phyloP scores from a whole-genome alignment of 2,888 invertebrate genomes.

The Steinernema scapterisci region DNA sequence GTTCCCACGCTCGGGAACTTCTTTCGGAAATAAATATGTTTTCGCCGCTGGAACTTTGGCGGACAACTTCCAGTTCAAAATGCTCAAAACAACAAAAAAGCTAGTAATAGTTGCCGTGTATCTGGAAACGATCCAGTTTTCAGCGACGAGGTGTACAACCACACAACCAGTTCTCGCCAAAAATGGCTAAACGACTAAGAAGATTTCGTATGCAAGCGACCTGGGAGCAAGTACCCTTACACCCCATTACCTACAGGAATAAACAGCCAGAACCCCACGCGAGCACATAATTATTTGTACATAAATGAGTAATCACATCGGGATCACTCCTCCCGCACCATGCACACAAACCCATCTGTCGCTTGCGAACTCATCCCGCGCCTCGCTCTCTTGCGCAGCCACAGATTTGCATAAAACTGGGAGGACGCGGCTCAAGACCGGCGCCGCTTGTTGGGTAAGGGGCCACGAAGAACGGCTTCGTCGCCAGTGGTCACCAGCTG shows the following conservation, averaged over 20 bases:
- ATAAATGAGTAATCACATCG: conserved; percentile 23
- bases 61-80: too few relatives aligned
- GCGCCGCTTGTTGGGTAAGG: not conserved
- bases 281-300: conserved; percentile 26
- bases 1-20: too few relatives aligned
- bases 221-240: not conserved
- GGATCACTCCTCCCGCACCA: not conserved
- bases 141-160: not conserved
- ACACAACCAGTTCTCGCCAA: not conserved
- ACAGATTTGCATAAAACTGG: conserved; percentile 28
- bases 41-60: too few relatives aligned
- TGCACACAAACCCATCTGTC: conserved; percentile 31
- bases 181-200: too few relatives aligned
- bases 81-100: not conserved
- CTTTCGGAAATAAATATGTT: too few relatives aligned
- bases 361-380: conserved; percentile 14
- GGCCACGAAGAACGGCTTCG: not conserved
- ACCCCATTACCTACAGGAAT: not conserved
- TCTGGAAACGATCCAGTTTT: not conserved
- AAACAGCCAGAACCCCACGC: not conserved
- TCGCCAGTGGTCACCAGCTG: conserved; percentile 17
- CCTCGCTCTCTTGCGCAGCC: not conserved
- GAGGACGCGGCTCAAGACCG: not conserved
- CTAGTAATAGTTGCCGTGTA: not conserved
- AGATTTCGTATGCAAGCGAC: too few relatives aligned